phyloP scores from a whole-genome alignment of 2,888 invertebrate genomes.

The Plagodis pulveraria region DNA sequence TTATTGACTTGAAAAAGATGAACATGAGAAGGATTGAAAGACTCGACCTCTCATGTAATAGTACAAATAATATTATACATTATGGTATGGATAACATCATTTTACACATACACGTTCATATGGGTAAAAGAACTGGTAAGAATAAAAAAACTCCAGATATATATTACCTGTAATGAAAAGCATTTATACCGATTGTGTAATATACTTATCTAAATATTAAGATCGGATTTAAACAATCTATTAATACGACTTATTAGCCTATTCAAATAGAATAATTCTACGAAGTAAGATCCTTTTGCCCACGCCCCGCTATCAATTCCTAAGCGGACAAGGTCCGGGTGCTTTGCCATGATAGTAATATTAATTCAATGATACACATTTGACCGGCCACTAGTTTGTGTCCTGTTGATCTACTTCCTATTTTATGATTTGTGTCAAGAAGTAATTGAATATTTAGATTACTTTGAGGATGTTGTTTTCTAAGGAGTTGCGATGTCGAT shows the following conservation, averaged over 20 bases:
- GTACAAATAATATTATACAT: too few relatives aligned
- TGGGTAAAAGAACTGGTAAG: too few relatives aligned
- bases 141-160: too few relatives aligned
- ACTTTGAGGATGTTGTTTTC: conserved; percentile 16
- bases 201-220: too few relatives aligned
- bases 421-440: conserved; percentile 33
- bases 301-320: conserved; percentile 12
- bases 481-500: neutral
- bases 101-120: too few relatives aligned
- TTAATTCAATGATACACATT: conserved; percentile 36
- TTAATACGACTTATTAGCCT: neutral
- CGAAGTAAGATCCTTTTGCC: conserved; percentile 13
- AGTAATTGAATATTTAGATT: conserved; percentile 5
- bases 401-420: conserved; percentile 47
- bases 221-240: too few relatives aligned
- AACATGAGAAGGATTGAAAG: too few relatives aligned
- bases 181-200: too few relatives aligned
- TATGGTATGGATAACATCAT: too few relatives aligned
- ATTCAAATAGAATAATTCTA: conserved; percentile 4
- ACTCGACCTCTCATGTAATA: too few relatives aligned
- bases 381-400: conserved; percentile 29
- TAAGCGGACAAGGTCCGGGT: conserved; percentile 25
- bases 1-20: too few relatives aligned
- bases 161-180: too few relatives aligned
- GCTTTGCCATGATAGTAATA: conserved; percentile 28